These are phyloP conservation scores for Escarpia spicata DNA, from an alignment of 2,888 invertebrate species.

Conservation along the genomic window DNA sequence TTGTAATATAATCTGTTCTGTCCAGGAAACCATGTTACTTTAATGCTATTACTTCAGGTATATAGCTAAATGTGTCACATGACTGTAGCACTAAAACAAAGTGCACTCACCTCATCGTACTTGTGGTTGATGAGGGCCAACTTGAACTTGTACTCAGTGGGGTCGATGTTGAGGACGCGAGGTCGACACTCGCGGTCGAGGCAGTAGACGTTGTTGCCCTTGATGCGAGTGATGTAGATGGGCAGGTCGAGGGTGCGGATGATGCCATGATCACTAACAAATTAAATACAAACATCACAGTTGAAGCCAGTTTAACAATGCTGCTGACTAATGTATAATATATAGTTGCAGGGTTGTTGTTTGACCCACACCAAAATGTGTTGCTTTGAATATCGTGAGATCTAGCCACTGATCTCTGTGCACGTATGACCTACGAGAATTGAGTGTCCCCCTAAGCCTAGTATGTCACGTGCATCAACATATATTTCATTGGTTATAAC, in stretches of 20 bases:
- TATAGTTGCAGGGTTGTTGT: too few relatives aligned
- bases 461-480: too few relatives aligned
- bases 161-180: conserved; percentile 90
- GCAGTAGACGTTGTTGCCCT: conserved; percentile 87
- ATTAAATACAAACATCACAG: not conserved
- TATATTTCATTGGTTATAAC: too few relatives aligned
- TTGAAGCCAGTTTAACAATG: not conserved
- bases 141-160: conserved; percentile 98
- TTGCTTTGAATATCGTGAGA: too few relatives aligned
- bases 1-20: too few relatives aligned
- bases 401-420: too few relatives aligned
- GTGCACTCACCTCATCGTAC: conserved; percentile 63
- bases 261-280: conserved; percentile 89
- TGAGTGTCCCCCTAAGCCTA: too few relatives aligned
- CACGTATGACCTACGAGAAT: too few relatives aligned
- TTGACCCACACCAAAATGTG: too few relatives aligned
- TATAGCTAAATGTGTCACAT: not conserved
- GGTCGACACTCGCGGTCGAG: conserved; percentile 92
- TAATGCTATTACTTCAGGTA: too few relatives aligned
- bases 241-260: conserved; percentile 97
- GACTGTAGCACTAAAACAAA: not conserved
- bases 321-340: not conserved
- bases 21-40: too few relatives aligned
- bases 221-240: conserved; percentile 93
- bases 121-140: conserved; percentile 90